Evolutionary conservation across 2,888 invertebrate species (phyloP), one percentile per base, ranked within the genome.

Genomic region (Dasypolia templi): DNA sequence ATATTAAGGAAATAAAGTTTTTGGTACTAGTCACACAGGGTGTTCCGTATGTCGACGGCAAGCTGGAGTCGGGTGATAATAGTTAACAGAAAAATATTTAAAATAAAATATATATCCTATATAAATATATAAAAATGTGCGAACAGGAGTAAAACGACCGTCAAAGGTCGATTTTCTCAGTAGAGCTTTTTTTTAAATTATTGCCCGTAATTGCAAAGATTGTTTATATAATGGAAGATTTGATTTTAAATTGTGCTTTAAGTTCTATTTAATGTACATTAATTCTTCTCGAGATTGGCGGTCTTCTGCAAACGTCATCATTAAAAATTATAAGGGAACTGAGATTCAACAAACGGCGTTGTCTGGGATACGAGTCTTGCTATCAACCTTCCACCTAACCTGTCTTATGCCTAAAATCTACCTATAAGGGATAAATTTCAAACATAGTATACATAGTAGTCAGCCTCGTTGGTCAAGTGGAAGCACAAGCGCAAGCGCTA

Each of bases 1-100:
- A 82, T 73, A 82, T 75, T 67, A 59, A 51, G 65, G 58, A 76
- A 73, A 73, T 72, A 59, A 69, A 35, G 32, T 55, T 66, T 73
- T 77, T 66, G n/a, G 7, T 66, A 63, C 5, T 51, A 69, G 32
- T 62, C 69, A 32, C n/a, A n/a, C n/a, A n/a, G n/a, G n/a, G n/a
- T n/a, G n/a, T n/a, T n/a, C n/a, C n/a, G n/a, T n/a, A n/a, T n/a
- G n/a, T n/a, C n/a, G n/a, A n/a, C n/a, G n/a, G n/a, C n/a, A n/a
- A n/a, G n/a, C n/a, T n/a, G n/a, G n/a, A n/a, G n/a, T n/a, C n/a
- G n/a, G n/a, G n/a, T n/a, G n/a, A n/a, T n/a, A n/a, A n/a, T n/a
- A n/a, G n/a, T n/a, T n/a, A n/a, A n/a, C n/a, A n/a, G n/a, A n/a
- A n/a, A n/a, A n/a, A n/a, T n/a, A n/a, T n/a, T n/a, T n/a, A n/a